These are phyloP conservation scores for Piaya cayana DNA, from an alignment of 2,113 vertebrate species.

Conservation along the genomic window DNA sequence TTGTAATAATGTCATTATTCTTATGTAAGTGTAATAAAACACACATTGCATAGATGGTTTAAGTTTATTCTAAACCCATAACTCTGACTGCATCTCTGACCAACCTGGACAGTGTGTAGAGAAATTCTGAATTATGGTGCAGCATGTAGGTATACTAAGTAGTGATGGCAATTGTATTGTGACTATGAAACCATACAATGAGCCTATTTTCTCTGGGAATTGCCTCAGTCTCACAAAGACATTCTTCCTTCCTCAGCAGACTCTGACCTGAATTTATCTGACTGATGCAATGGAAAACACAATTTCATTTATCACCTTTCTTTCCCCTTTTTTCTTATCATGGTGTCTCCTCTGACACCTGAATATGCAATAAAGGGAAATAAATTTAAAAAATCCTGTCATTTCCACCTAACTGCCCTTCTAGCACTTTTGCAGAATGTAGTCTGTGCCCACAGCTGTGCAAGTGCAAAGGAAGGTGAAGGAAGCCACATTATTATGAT, in stretches of 20 bases:
- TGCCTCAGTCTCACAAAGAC: neutral
- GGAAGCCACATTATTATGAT: neutral
- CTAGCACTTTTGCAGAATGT: neutral
- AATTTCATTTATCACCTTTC: neutral
- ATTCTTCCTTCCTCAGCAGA: neutral
- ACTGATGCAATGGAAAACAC: neutral
- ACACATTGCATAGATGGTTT: neutral
- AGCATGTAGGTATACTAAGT: neutral
- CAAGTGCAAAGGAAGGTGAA: neutral
- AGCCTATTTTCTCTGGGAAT: neutral
- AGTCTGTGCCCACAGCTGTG: neutral
- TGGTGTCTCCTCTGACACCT: neutral
- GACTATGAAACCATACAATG: neutral
- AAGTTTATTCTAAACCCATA: neutral
- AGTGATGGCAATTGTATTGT: neutral
- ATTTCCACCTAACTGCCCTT: neutral
- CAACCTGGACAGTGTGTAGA: neutral
- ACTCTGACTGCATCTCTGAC: neutral
- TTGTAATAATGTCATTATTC: neutral
- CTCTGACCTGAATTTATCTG: neutral
- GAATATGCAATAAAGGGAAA: neutral
- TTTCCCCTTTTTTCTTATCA: neutral
- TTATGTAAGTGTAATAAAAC: neutral
- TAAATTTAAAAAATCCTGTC: accelerated
- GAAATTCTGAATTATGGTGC: neutral